Evolutionary conservation across 2,888 invertebrate genomes (phyloP), one percentile per base, ranked within the genome.

Genomic region (Plagiodera versicolora): DNA sequence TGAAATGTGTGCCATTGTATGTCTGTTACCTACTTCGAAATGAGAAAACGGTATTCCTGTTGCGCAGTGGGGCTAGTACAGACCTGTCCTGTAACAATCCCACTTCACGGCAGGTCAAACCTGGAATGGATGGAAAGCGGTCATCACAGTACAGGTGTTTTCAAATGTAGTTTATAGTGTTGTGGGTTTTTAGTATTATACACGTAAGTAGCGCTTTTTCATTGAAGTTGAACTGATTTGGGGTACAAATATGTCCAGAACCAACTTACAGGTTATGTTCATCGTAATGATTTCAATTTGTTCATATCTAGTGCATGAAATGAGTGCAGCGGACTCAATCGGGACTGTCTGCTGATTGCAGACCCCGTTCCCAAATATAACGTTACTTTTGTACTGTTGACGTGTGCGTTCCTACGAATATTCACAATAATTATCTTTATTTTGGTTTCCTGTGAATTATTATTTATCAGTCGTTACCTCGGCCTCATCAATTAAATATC

Each of bases 121-220:
- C 79, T 77, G 80, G 80, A 80, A 79, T 77, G 79, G 77, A 79
- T 77, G 79, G 79, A 80, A 80, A 80, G 80, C 80, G 80, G 81
- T 80, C 80, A 80, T 77, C 78, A 72, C 74, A 76, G 75, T 77
- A 78, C 79, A 80, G 80, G 79, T 79, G 79, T 79, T 79, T 79
- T 79, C 79, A 76, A 76, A 77, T 75, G 75, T 77, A 74, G 75
- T 75, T 74, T 73, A 73, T 75, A 67, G 66, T 64, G 66, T 66
- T 61, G 64, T 56, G 56, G 58, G 57, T 57, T 60, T 60, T 52
- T 55, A 52, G 49, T 60, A 56, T 60, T 61, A 18, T 44, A 60
- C 67, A 71, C 53, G 72, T 69, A 71, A 68, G 69, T 67, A 52
- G 24, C 18, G 45, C 59, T 60, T 63, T 56, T 49, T 61, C 11